These are phyloP conservation scores for Heteronetta atricapilla DNA, from an alignment of 2,113 vertebrate genomes.

Conservation along the genomic window DNA sequence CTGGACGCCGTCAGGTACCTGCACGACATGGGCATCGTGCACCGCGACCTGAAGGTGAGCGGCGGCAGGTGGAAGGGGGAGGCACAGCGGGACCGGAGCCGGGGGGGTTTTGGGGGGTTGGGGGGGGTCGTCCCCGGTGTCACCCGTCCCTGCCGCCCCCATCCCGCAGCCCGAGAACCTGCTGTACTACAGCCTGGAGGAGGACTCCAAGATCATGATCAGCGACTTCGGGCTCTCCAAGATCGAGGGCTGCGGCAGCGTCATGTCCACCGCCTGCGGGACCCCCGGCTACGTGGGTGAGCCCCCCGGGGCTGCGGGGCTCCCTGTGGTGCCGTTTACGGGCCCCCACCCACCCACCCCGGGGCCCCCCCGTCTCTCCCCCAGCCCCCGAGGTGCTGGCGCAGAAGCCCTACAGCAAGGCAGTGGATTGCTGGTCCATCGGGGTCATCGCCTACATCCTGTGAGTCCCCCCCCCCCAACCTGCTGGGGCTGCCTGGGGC, in stretches of 20 bases:
- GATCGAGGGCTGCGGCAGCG: conserved; percentile 90
- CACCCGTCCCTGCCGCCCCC: not conserved
- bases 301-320: not conserved
- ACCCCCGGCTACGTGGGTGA: conserved; percentile 96
- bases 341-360: not conserved
- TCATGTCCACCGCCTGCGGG: conserved; percentile 96
- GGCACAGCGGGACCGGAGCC: not conserved
- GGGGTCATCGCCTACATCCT: conserved; percentile 97
- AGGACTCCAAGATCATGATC: conserved; percentile 99
- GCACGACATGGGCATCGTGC: conserved; percentile 94
- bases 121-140: not conserved
- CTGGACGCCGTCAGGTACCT: conserved; percentile 95
- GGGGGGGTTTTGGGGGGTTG: fast-evolving
- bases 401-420: conserved; percentile 98
- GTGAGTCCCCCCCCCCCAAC: conserved; percentile 74
- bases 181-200: conserved; percentile 94
- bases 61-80: too few relatives aligned
- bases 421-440: conserved; percentile 98
- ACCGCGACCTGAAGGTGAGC: conserved; percentile 94
- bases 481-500: fast-evolving
- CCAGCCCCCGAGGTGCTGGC: conserved; percentile 95
- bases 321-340: not conserved
- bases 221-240: conserved; percentile 97
- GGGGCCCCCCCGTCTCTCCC: not conserved
- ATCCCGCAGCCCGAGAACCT: conserved; percentile 92